Evolutionary conservation across 35 echinoderm and acorn worm species (phyloP), one percentile per base, ranked within the genome.

Genomic region (Lytechinus variegatus): DNA sequence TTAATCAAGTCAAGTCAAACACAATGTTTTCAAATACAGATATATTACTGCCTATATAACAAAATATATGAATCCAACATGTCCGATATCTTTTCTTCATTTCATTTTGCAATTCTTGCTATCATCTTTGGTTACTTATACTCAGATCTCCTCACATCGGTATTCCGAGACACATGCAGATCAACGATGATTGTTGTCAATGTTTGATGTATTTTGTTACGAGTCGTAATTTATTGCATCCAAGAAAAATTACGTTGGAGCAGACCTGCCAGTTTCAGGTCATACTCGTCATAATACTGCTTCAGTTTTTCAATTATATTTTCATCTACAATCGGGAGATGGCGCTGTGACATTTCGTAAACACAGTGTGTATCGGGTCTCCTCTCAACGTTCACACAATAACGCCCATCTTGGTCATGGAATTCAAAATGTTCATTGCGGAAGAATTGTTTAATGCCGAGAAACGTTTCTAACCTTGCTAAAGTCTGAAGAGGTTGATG

Each of bases 351-450:
- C 28, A 90, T 90, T 54, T 90, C 88, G 27, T 90, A 54, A 7
- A 90, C 88, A 90, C 88, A 90, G 16, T 90, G 88, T 54, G 88
- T 90, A 90, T 90, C 88, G 16, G 88, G 88, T 90, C 88, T 44
- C 27, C 88, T 44, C 88, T 90, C 88, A 10, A 90, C 88, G 16
- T 90, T 90, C 88, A 90, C 88, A 54, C 88, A 90, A 33, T 90
- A 90, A 13, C 88, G 88, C 24, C 88, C 88, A 12, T 90, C 88
- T 9, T 90, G 10, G 16, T 90, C 88, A 54, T 90, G 88, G n/a
- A 90, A 90, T 90, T 90, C 88, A 54, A 90, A 90, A 90, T 90
- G 88, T 14, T 90, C 88, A 4, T 33, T 44, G 29, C 88, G 88
- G 27, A 90, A 90, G 88, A 90, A 90, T 90, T 54, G 10, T 54